Evolutionary conservation across 2,113 vertebrate species (phyloP).

Genomic region (Columba janthina): DNA sequence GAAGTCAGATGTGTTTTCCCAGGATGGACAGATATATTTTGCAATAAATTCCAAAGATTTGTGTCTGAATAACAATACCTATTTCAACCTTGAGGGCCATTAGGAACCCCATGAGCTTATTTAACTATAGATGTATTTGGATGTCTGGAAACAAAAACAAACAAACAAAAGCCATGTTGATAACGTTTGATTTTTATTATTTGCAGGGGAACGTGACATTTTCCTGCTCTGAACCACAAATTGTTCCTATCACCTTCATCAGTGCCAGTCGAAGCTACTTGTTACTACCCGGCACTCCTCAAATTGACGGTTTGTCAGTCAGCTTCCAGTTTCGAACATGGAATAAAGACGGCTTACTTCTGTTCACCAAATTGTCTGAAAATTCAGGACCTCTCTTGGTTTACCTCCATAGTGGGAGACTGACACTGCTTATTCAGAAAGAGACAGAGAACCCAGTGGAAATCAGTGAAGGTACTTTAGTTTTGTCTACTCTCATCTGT

Average conservation of each 20-base stretch:
- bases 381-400: conserved; percentile 82
- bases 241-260: conserved; percentile 90
- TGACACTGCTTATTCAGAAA: conserved; percentile 82
- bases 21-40: neutral
- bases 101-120: neutral
- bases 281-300: conserved; percentile 81
- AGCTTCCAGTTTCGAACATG: conserved; percentile 95
- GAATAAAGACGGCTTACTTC: conserved; percentile 89
- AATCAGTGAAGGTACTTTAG: conserved; percentile 79
- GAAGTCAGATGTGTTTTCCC: neutral
- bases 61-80: neutral
- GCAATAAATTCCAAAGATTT: neutral
- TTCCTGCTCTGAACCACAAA: conserved; percentile 89
- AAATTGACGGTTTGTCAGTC: conserved; percentile 82
- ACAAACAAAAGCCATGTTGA: conserved; percentile 7
- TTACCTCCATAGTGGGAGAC: conserved; percentile 77
- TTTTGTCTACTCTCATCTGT: neutral
- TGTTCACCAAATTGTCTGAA: conserved; percentile 80
- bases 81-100: neutral
- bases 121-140: neutral
- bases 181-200: conserved; percentile 52
- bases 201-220: conserved; percentile 96
- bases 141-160: neutral
- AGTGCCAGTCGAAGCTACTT: conserved; percentile 86
- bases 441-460: conserved; percentile 74